Base-by-base conservation (phyloP, 2,888 invertebrate species). In the Drosophila maculinotata region DNA sequence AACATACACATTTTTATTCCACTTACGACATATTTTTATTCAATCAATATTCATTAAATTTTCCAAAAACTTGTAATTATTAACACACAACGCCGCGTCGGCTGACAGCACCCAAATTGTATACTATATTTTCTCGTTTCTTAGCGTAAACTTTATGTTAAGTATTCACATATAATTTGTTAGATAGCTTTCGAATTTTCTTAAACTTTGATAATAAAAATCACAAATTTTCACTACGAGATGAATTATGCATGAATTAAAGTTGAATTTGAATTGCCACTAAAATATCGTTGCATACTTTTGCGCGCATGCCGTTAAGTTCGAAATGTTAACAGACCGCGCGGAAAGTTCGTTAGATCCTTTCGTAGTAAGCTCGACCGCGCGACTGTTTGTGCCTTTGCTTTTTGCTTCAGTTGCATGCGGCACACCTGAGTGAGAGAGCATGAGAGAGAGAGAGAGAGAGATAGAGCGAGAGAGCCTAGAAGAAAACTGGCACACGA, bases 11-110 rank as follows among this genome's bases (percentile, higher is more conserved):
- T 56, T 75, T 77, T 68, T 48, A 79, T 66, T 69, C 62, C 75
- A 76, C 73, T 77, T 70, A 71, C 70, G 66, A 68, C 62, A 60
- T 66, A 70, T 70, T 74, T 71, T 69, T 54, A 73, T 75, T 79
- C 80, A 89, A 89, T 90, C 89, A 76, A 89, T 89, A 89, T 78
- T 89, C 89, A 89, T 90, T 89, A 87, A 89, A 87, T 73, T 88
- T 87, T 79, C 82, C 78, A 73, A 87, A 83, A 84, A 80, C 74
- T 80, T 65, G 67, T 79, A 79, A 76, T 79, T 83, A 78, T 80
- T 68, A 81, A 67, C 68, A 69, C 26, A 35, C 26, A 26, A 47
- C 35, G 68, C 69, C 74, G 62, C 79, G 76, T 53, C 45, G 39
- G 41, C 47, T 17, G 35, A 41, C 20, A 33, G 35, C 67, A 58